Evolutionary conservation across 2,888 invertebrate species (phyloP), one percentile per base, ranked within the genome.

Genomic region (Amblyjoppa fuscipennis): DNA sequence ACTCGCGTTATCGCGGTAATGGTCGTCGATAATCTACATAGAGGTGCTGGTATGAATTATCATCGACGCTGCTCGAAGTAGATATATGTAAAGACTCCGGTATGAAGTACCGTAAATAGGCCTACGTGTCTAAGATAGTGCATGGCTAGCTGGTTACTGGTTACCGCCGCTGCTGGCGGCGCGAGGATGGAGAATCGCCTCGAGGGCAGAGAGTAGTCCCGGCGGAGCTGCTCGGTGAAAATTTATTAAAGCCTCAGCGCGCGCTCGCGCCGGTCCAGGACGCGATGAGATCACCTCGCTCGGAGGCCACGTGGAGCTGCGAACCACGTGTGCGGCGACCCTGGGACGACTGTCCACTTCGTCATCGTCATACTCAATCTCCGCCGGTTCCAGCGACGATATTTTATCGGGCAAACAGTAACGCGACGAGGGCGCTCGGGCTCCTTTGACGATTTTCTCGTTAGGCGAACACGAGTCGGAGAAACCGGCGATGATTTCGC

Each of bases 1-100:
- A 89, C 89, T 90, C 90, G 88, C 88, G 82, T 90, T 90, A 90
- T 88, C 90, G 85, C 86, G 86, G 88, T 90, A 90, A 91, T 91
- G 89, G 89, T 84, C 83, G 81, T 82, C 83, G 86, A 87, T 90
- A 90, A 91, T 89, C 88, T 90, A 89, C 81, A 83, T 83, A 73
- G 85, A 85, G 83, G 85, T 88, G 88, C 87, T 83, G 75, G 83
- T 80, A 90, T 90, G 90, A 91, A 91, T 91, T 91, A 91, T 91
- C 90, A 90, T 90, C 85, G 80, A 76, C 70, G 86, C 88, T 76
- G 59, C 71, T n/a, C 51, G 45, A 61, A 64, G 80, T 83, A 56
- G 45, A 53, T 71, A 20, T 56, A 71, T 74, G 45, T 45, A 59
- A 56, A 13, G 71, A 64, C 53, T 31, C 11, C 20, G 45, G 49